A percentile compares a stretch with the other conserved stretches of the same genome.
These are phyloP conservation scores for Tricholauxania praeusta DNA, from an alignment of 2,888 invertebrate species.

Conservation along the genomic window DNA sequence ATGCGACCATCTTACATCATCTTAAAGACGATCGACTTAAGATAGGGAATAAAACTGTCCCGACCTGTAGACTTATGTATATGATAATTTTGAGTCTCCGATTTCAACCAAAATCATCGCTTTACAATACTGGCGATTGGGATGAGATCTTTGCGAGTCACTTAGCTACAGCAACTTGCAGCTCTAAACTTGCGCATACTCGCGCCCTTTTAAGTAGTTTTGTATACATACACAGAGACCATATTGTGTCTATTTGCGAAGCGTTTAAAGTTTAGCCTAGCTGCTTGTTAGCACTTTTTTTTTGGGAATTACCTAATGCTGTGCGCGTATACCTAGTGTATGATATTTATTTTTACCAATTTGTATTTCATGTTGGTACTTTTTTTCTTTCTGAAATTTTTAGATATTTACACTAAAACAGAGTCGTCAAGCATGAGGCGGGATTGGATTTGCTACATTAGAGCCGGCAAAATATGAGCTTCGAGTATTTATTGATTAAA, in stretches of 20 bases:
- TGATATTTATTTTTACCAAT: slow-evolving; percentile 3
- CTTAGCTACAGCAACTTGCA: not conserved
- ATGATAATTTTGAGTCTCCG: too few species aligned
- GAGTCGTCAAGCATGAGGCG: not conserved
- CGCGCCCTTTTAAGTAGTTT: slow-evolving; percentile 46
- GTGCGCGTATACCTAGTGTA: not conserved
- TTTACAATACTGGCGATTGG: too few species aligned
- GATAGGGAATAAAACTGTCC: too few species aligned
- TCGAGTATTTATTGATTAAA: slow-evolving; percentile 59
- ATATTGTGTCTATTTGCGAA: slow-evolving; percentile 46
- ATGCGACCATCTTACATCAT: too few species aligned
- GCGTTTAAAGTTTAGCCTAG: slow-evolving; percentile 36
- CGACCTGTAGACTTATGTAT: too few species aligned
- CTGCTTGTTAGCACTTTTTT: slow-evolving; percentile 43
- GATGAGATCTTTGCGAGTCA: not conserved
- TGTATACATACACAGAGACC: slow-evolving; percentile 15
- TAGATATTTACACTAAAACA: slow-evolving; percentile 12
- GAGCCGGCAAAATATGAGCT: not conserved
- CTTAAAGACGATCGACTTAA: too few species aligned
- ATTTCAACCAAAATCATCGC: too few species aligned
- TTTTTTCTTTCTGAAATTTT: slow-evolving; percentile 4
- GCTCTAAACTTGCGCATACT: slow-evolving; percentile 2
- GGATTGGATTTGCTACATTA: slow-evolving; percentile 24
- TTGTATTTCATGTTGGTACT: not conserved
- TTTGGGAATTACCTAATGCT: slow-evolving; percentile 26